phyloP scores from a whole-genome alignment of 2,113 vertebrate genomes.

The Mugil cephalus region DNA sequence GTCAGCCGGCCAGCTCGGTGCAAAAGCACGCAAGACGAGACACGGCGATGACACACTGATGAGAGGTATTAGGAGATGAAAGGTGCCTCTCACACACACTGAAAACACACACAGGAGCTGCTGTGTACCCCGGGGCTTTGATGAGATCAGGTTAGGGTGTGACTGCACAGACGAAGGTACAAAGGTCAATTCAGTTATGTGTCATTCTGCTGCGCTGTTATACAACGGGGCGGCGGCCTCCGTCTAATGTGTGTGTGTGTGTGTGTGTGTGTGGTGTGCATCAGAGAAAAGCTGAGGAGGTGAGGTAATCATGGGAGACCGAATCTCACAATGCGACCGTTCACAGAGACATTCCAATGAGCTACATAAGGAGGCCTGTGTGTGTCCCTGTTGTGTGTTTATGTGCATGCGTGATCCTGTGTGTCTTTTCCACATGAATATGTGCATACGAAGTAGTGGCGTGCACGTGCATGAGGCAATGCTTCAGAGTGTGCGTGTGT shows the following conservation, averaged over 20 bases:
- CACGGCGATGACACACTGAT: constrained; percentile 56
- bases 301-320: constrained; percentile 79
- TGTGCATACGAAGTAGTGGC: constrained; percentile 60
- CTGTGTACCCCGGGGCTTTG: constrained; percentile 45
- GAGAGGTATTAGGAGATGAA: constrained; percentile 63
- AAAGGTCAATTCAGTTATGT: constrained; percentile 73
- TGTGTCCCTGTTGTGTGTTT: constrained; percentile 52
- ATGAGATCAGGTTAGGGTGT: constrained; percentile 78
- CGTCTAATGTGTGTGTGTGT: constrained; percentile 6
- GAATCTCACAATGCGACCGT: constrained; percentile 73
- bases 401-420: constrained; percentile 31
- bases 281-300: constrained; percentile 69
- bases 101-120: constrained; percentile 48
- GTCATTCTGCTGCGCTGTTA: constrained; percentile 63
- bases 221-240: constrained; percentile 55
- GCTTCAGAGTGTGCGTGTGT: constrained; percentile 46
- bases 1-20: constrained; percentile 40
- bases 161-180: constrained; percentile 59
- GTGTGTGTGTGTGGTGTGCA: constrained; percentile 1
- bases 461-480: constrained; percentile 46
- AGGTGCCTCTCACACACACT: constrained; percentile 45
- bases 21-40: constrained; percentile 41
- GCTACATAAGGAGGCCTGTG: constrained; percentile 74
- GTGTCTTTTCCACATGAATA: constrained; percentile 53
- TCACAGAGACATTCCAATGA: constrained; percentile 73